Base-by-base conservation (phyloP, 1,140 invertebrate species). In the Mya arenaria region DNA sequence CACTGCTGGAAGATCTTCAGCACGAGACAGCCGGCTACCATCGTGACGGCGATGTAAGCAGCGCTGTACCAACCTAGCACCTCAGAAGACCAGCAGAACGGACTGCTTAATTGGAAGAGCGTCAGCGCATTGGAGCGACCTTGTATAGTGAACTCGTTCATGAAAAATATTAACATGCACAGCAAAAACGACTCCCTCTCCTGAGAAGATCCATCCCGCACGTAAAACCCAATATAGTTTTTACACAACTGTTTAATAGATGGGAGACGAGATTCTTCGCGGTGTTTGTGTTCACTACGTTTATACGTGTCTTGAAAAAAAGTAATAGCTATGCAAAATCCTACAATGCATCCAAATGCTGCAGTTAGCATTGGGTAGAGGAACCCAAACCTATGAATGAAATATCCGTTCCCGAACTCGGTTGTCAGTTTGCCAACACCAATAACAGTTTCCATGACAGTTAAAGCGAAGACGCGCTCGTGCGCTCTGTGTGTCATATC, bases 341-440 rank as follows among this genome's bases (percentile, higher is more conserved):
- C n/a, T 4, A 10, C 25, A n/a, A 52, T 52, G 25, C 2, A 23
- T 4, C 41, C 32, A 17, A 13, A 44, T 1, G 28, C 28, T 23
- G 52, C 44, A 6, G 69, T 72, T 19, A 72, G 17, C 48, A 56
- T 72, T 4, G 69, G 48, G 34, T 72, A 72, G 28, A 72, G 37
- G 36, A 55, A 72, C 13, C 69, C 69, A 32, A 55, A 56, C 17
- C 25, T n/a, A n/a, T 72, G 69, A 56, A 72, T 72, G 4, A 72
- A 72, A 72, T 72, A 72, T 58, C 69, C 69, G 52, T 72, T 72
- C n/a, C 48, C 69, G 23, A 56, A 56, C 34, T 72, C 25, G 1
- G 48, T 56, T 1, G 69, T 30, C 13, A 72, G 10, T 52, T 34
- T 56, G 23, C 69, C 69, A 15, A 72, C 8, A 37, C 69, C 69